Percentiles rank a stretch among this genome's conserved stretches.
Evolutionary conservation across 1,140 invertebrate genomes (phyloP).

Genomic region (Epicauta chinensis): DNA sequence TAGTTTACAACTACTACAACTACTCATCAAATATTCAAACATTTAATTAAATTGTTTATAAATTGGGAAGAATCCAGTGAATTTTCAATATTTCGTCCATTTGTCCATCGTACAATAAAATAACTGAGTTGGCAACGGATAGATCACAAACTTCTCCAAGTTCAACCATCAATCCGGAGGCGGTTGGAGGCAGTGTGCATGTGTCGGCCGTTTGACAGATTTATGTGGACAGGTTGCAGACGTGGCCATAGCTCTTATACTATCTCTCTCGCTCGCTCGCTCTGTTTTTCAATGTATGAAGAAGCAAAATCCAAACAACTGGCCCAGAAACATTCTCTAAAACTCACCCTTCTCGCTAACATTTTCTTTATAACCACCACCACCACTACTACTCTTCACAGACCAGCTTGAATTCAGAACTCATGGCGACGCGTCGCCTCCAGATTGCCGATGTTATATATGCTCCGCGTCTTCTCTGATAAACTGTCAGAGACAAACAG

Average conservation of each 20-base stretch:
- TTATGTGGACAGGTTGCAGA: slow-evolving; percentile 43
- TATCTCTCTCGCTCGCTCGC: too few species aligned
- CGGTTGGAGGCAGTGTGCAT: slow-evolving; percentile 13
- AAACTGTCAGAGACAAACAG: slow-evolving; percentile 27
- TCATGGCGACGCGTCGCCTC: slow-evolving; percentile 19
- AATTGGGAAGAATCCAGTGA: too few species aligned
- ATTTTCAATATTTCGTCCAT: too few species aligned
- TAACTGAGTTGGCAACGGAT: too few species aligned
- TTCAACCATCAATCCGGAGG: too few species aligned
- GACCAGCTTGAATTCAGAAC: background rate
- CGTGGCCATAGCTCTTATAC: slow-evolving; percentile 13
- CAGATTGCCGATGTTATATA: slow-evolving; percentile 28
- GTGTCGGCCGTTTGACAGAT: slow-evolving; percentile 38
- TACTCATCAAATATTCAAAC: too few species aligned
- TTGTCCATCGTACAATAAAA: too few species aligned
- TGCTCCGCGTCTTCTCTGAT: slow-evolving; percentile 28
- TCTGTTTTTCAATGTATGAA: too few species aligned
- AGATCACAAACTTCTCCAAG: too few species aligned
- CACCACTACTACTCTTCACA: background rate
- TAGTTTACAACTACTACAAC: slow-evolving; percentile 11
- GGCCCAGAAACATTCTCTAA: background rate
- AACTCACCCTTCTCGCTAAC: background rate
- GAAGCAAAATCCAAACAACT: too few species aligned
- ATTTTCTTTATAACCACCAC: background rate
- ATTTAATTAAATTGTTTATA: too few species aligned